These are phyloP conservation scores for Xiphophorus couchianus DNA, from an alignment of 2,113 vertebrate genomes.

Conservation along the genomic window DNA sequence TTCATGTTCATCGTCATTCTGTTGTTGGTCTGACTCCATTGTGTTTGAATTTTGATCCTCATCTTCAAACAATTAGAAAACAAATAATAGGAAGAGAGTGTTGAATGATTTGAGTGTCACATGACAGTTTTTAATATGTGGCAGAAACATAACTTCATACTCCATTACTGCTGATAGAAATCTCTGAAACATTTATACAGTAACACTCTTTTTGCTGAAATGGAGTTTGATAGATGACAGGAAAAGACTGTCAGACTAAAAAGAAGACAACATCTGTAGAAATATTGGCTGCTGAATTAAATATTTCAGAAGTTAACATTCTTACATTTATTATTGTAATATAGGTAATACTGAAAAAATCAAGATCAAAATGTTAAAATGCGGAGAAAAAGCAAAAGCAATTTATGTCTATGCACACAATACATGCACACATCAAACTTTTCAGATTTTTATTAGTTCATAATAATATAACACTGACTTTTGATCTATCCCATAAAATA, in stretches of 20 bases:
- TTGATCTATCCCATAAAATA: no score
- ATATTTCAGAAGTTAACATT: conserved; percentile 11
- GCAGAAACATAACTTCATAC: conserved; percentile 25
- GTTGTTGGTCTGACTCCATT: conserved; percentile 39
- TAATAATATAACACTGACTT: background rate
- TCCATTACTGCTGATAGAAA: conserved; percentile 39
- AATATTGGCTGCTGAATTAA: background rate
- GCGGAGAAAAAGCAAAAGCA: background rate
- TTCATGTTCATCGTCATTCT: conserved; percentile 33
- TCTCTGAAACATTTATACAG: conserved; percentile 21
- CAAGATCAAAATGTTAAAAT: background rate
- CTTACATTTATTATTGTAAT: no score
- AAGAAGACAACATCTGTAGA: background rate
- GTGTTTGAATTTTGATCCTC: conserved; percentile 52
- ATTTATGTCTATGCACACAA: background rate
- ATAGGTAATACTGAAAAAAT: background rate
- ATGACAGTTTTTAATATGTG: conserved; percentile 34
- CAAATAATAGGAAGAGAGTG: background rate
- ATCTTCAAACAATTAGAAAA: background rate
- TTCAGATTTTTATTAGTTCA: background rate
- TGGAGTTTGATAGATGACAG: background rate
- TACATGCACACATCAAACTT: background rate
- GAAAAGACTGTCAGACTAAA: conserved; percentile 1
- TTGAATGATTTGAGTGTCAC: conserved; percentile 16
- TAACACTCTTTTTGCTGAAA: conserved; percentile 36